Conservation (phyloP, 2,888 invertebrate genomes). For the Melinaea marsaeus region DNA sequence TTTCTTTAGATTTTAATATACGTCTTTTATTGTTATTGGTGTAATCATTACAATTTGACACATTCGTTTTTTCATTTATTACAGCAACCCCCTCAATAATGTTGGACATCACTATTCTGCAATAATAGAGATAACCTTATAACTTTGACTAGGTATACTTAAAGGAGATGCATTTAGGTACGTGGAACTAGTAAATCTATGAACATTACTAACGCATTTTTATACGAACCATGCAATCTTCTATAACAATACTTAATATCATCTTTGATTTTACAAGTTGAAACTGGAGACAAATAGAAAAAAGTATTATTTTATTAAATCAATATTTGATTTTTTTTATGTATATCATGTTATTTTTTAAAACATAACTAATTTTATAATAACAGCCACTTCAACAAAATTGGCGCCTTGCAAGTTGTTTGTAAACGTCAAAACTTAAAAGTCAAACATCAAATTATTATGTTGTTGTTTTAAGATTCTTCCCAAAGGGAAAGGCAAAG, state of each 20-base stretch:
- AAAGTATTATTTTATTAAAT: no score
- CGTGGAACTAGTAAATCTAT: not conserved
- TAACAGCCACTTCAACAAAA: conserved; percentile 15
- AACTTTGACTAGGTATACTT: not conserved
- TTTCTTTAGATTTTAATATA: conserved; percentile 50
- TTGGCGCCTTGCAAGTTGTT: conserved; percentile 30
- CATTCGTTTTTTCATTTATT: conserved; percentile 31
- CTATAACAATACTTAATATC: conserved; percentile 6
- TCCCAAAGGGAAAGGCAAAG: no score
- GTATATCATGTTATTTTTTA: no score
- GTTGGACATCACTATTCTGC: conserved; percentile 65
- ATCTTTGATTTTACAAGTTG: not conserved
- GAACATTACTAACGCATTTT: not conserved
- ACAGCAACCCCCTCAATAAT: conserved; percentile 38
- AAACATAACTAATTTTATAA: not conserved
- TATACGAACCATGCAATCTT: conserved; percentile 30
- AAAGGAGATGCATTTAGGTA: not conserved
- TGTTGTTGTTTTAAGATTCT: no score
- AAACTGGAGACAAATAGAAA: no score
- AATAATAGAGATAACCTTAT: conserved; percentile 33
- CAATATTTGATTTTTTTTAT: no score
- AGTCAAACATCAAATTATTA: conserved; percentile 8
- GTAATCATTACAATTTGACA: conserved; percentile 26
- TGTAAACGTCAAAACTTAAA: conserved; percentile 2
- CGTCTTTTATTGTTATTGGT: conserved; percentile 36